Evolutionary conservation across 2,888 invertebrate species (phyloP).

Genomic region (Eupithecia subfuscata): DNA sequence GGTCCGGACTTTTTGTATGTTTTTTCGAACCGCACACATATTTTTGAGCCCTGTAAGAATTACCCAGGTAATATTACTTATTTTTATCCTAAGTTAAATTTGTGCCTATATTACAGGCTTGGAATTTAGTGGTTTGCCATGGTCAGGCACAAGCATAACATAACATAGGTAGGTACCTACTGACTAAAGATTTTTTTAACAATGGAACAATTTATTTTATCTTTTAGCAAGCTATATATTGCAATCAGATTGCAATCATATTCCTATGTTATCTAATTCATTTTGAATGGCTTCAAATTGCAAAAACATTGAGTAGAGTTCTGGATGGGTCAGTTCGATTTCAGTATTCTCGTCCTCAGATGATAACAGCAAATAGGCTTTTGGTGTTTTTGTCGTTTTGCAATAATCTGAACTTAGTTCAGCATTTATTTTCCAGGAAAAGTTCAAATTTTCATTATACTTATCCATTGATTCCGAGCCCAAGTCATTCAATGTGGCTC

Average conservation of each 20-base stretch:
- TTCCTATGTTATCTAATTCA: slow-evolving; percentile 72
- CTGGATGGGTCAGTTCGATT: slow-evolving; percentile 73
- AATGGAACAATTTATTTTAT: background rate
- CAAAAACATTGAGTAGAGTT: slow-evolving; percentile 71
- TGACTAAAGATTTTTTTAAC: background rate
- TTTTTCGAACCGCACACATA: no score
- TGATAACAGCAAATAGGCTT: slow-evolving; percentile 66
- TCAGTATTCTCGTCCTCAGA: slow-evolving; percentile 57
- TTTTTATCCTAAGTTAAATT: no score
- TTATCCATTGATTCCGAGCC: slow-evolving; percentile 53
- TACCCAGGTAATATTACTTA: no score
- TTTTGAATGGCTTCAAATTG: slow-evolving; percentile 77
- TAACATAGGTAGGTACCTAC: background rate
- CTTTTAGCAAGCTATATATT: background rate
- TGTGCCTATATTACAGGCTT: no score
- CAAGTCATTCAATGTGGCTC: slow-evolving; percentile 65
- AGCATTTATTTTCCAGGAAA: slow-evolving; percentile 74
- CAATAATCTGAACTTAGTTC: slow-evolving; percentile 74
- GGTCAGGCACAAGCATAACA: background rate
- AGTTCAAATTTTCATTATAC: slow-evolving; percentile 54
- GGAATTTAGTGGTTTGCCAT: no score
- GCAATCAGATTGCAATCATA: slow-evolving; percentile 27
- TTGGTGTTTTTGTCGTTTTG: slow-evolving; percentile 73
- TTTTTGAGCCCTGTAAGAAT: no score
- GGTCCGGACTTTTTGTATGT: no score